Evolutionary conservation across 2,888 invertebrate species (phyloP), one percentile per base, ranked within the genome.

Genomic region (Chironomus tentans): DNA sequence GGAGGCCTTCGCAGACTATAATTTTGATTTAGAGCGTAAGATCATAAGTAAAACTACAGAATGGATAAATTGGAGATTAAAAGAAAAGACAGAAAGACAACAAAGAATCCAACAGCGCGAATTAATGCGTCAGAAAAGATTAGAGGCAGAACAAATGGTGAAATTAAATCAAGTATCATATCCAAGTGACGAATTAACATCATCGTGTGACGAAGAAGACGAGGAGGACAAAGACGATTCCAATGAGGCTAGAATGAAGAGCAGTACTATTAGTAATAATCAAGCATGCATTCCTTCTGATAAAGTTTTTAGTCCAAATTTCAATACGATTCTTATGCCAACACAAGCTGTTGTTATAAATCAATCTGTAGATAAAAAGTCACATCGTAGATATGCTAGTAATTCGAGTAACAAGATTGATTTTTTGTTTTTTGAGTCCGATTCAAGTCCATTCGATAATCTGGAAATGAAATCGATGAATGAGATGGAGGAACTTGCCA

Each of bases 361-460:
- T 38, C 38, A 38, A 10, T 10, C 38, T 38, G 1, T 38, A 48
- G 74, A 68, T 28, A 70, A 68, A 22, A 68, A 76, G 21, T 62
- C 76, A 3, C 68, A 77, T 61, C 77, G 73, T 15, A 50, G 72
- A 7, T 72, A 77, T 77, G 76, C 78, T 79, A 79, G 78, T 70
- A 74, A 74, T 68, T 74, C 74, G 15, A 74, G 74, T 22, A 74
- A 74, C 10, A 79, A 81, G 77, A 81, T 84, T 80, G 82, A 87
- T 84, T 83, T 86, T 81, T 91, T 91, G 78, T 95, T 96, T 83
- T 97, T 97, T 85, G 96, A 96, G 83, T 90, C 92, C 81, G 95
- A 95, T 81, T 93, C 94, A 75, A 95, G 94, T 82, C 96, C 96
- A 0, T 97, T 97, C 85, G 96, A 97, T 85, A 94, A 93, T 85